Conservation (phyloP, 2,888 invertebrate species). For the Caenorhabditis sp. region DNA sequence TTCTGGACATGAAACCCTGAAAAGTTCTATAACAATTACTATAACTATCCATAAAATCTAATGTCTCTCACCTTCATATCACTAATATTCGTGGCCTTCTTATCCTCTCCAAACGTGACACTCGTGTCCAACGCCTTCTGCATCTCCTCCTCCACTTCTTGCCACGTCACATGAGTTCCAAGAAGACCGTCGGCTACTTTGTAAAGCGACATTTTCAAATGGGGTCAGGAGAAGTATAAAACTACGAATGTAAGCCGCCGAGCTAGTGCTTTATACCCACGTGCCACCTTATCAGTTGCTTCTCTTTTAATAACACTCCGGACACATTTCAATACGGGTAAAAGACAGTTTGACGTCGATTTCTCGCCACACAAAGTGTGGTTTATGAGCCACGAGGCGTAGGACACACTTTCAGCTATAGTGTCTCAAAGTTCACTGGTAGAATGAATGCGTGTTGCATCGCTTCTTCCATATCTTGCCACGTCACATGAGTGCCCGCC, state of each 20-base stretch:
- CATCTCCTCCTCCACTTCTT: constrained; percentile 51
- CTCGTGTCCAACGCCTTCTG: constrained; percentile 36
- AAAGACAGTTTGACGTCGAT: background rate
- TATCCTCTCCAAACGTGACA: constrained; percentile 41
- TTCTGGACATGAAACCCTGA: constrained; percentile 57
- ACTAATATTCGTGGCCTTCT: constrained; percentile 49
- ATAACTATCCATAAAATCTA: too few relatives aligned
- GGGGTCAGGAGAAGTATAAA: background rate
- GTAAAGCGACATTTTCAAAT: constrained; percentile 44
- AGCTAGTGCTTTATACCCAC: constrained; percentile 15
- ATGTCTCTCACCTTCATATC: constrained; percentile 57
- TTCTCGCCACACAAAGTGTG: too few relatives aligned
- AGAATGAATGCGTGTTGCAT: constrained; percentile 3
- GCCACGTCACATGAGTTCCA: constrained; percentile 55
- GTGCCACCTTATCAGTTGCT: constrained; percentile 7
- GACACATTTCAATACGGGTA: too few relatives aligned
- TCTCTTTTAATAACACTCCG: background rate
- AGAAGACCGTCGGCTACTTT: constrained; percentile 44
- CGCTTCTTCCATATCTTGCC: constrained; percentile 2
- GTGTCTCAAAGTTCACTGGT: too few relatives aligned
- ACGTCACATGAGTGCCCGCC: constrained; percentile 21
- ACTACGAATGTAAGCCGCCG: background rate
- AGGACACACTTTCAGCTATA: background rate
- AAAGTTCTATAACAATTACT: background rate
- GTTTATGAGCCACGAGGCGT: too few relatives aligned